These are phyloP conservation scores for Philereme transversata DNA, from an alignment of 2,888 invertebrate species.

Conservation along the genomic window DNA sequence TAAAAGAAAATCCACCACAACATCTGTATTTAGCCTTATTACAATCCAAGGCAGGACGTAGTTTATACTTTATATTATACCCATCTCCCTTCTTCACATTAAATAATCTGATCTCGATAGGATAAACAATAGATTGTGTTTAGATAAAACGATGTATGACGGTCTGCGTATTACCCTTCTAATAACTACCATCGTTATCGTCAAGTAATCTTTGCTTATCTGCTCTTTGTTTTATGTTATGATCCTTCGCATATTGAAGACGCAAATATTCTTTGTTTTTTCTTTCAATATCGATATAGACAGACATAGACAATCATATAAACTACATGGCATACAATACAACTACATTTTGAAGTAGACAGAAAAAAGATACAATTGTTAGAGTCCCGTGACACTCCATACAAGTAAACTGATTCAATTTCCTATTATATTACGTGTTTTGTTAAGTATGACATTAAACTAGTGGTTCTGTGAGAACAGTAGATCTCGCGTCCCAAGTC, in stretches of 20 bases:
- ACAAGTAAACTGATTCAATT: no score
- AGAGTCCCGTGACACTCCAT: no score
- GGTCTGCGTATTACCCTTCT: slow-evolving; percentile 22
- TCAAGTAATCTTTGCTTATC: slow-evolving; percentile 6
- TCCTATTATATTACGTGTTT: no score
- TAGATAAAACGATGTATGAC: slow-evolving; percentile 28
- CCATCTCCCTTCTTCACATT: slow-evolving; percentile 28
- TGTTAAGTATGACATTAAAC: no score
- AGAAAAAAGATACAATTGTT: no score
- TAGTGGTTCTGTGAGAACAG: no score
- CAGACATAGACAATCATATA: not conserved
- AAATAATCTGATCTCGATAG: slow-evolving; percentile 34
- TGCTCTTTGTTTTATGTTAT: not conserved
- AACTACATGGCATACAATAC: no score
- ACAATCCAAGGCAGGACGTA: slow-evolving; percentile 6
- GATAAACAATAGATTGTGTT: slow-evolving; percentile 36
- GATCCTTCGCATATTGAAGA: not conserved
- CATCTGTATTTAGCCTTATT: not conserved
- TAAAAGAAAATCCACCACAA: no score
- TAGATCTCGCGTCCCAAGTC: no score
- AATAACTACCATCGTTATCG: slow-evolving; percentile 17
- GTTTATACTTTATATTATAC: slow-evolving; percentile 15
- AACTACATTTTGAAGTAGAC: no score
- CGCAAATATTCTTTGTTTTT: slow-evolving; percentile 1
- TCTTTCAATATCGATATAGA: not conserved